Percentiles rank a stretch among this genome's conserved stretches.
These are phyloP conservation scores for Asobara japonica DNA, from an alignment of 1,140 invertebrate genomes.

Conservation along the genomic window DNA sequence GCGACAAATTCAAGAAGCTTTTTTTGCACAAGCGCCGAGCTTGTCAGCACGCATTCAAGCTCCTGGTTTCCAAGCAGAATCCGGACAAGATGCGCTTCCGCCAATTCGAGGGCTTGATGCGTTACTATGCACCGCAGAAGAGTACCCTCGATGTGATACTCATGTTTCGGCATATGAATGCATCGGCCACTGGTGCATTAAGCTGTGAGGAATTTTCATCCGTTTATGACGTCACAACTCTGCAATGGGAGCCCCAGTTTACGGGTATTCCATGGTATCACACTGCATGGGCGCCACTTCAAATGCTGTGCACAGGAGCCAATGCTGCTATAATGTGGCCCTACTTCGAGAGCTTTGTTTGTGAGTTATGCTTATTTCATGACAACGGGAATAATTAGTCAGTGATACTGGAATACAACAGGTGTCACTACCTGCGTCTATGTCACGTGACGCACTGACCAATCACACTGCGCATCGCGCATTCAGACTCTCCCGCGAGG, in stretches of 20 bases:
- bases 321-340: conserved; percentile 74
- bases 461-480: no score
- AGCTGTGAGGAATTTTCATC: conserved; percentile 80
- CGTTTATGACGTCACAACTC: conserved; percentile 78
- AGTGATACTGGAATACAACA: background rate
- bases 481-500: no score
- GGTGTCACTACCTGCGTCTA: no score
- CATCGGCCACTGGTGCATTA: conserved; percentile 73
- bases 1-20: conserved; percentile 87
- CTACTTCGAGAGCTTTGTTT: conserved; percentile 78
- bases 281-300: conserved; percentile 69
- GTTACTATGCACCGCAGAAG: conserved; percentile 80
- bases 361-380: conserved; percentile 67
- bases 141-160: conserved; percentile 83
- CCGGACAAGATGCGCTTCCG: conserved; percentile 76
- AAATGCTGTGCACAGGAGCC: conserved; percentile 72
- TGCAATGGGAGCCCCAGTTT: conserved; percentile 80
- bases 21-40: conserved; percentile 86
- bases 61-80: conserved; percentile 78
- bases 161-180: conserved; percentile 84
- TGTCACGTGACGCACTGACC: no score
- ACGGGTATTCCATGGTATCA: conserved; percentile 78
- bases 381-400: background rate
- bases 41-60: conserved; percentile 83
- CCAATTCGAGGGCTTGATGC: conserved; percentile 85